Evolutionary conservation across 2,888 invertebrate genomes (phyloP), one percentile per base, ranked within the genome.

Genomic region (Drosophila suboccidentalis): DNA sequence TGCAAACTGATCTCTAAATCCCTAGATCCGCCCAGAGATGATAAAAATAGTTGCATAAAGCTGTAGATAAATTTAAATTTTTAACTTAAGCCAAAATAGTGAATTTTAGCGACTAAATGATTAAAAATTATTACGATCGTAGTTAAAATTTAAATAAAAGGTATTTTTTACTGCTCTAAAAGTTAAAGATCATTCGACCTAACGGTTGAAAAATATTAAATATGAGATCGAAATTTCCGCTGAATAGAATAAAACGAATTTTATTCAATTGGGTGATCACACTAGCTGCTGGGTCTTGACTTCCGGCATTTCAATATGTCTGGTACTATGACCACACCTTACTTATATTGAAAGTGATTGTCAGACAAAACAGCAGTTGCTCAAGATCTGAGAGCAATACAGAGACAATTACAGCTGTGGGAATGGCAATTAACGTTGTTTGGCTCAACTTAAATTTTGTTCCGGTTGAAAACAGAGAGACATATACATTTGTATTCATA

Each of bases 251-350:
- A 1, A 19, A 34, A 26, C n/a, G 13, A 29, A 32, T 29, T 5
- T 36, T 43, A 36, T 47, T 10, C n/a, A 34, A 22, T 55, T 32
- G 43, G n/a, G 1, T 47, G 36, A 36, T 17, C 57, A 38, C 13
- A 29, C 15, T 15, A 17, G 17, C 11, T n/a, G 46, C 34, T 60
- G 36, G 61, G 63, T 49, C 15, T 61, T 38, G 39, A 63, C 70
- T 84, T 89, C 85, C 84, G 87, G 68, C 81, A 75, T 72, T 69
- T 71, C 29, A 64, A 51, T 61, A 44, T 49, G 75, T 50, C 55
- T 71, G 54, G 26, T 59, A n/a, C n/a, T n/a, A 39, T 64, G 55
- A 53, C 82, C 69, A 64, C 77, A 71, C 77, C 76, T 64, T 49
- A 49, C 76, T 64, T 49, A 49, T 55, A 59, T 59, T 60, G 61